These are phyloP conservation scores for Lateolabrax maculatus DNA, from an alignment of 2,797 vertebrate species.

Conservation along the genomic window DNA sequence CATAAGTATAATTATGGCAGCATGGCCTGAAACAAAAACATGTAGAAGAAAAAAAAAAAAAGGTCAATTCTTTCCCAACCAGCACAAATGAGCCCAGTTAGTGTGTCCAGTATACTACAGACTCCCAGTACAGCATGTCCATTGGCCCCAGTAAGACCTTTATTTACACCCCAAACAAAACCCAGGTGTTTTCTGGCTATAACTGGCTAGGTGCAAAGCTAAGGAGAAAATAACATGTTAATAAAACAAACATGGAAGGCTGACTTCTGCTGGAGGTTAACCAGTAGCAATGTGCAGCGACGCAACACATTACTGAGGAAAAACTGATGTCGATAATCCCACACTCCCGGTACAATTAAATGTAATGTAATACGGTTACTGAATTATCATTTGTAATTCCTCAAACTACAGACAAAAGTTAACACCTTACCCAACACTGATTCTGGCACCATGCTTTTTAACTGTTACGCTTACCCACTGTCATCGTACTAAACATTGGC, in stretches of 20 bases:
- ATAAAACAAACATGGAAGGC: not conserved
- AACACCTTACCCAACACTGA: slow-evolving; percentile 2
- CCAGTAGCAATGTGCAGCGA: too few species aligned
- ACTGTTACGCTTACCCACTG: too few species aligned
- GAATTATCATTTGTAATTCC: not conserved
- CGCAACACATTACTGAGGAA: too few species aligned
- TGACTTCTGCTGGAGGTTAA: not conserved
- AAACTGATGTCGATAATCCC: not conserved
- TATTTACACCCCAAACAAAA: not conserved
- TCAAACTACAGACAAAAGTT: slow-evolving; percentile 9
- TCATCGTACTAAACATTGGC: too few species aligned
- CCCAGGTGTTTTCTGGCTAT: not conserved
- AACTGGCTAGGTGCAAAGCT: not conserved
- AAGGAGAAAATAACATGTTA: not conserved
- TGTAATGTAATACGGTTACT: not conserved
- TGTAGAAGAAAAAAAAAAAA: slow-evolving; percentile 7
- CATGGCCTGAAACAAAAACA: slow-evolving; percentile 11
- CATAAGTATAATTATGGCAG: slow-evolving; percentile 32
- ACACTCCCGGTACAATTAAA: not conserved
- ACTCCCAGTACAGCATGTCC: slow-evolving; percentile 25
- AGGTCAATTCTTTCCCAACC: not conserved
- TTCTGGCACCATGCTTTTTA: not conserved
- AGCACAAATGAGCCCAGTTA: not conserved
- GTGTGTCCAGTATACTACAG: slow-evolving; percentile 3
- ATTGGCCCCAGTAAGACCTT: not conserved